phyloP scores from a whole-genome alignment of 2,888 invertebrate species.

The Enoplolaimus lenunculus region DNA sequence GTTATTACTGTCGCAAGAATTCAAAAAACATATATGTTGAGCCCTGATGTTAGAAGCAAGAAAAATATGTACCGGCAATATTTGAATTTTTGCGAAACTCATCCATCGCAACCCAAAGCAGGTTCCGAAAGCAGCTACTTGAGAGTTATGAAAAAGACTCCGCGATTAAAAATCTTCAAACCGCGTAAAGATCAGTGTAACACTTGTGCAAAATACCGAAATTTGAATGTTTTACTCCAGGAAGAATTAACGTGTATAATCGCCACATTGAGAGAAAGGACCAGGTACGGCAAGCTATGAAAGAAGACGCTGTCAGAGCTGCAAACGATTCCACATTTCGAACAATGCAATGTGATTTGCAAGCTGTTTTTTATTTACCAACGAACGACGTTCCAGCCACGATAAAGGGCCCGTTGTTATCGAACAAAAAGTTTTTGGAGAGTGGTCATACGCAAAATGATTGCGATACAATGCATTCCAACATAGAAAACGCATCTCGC shows the following conservation, averaged over 20 bases:
- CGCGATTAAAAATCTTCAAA: background rate
- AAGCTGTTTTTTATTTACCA: slow-evolving; percentile 13
- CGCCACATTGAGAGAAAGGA: slow-evolving; percentile 11
- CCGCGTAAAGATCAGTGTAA: slow-evolving; percentile 16
- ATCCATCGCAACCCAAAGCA: background rate
- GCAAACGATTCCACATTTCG: background rate
- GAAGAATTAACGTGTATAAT: background rate
- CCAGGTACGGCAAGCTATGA: background rate
- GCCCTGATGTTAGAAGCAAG: background rate
- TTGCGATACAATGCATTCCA: slow-evolving; percentile 4
- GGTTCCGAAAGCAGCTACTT: background rate
- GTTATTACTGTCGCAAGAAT: background rate
- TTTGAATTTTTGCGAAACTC: background rate
- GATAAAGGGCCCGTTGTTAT: background rate
- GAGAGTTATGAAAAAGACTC: background rate
- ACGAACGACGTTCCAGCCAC: background rate
- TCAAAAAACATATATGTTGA: slow-evolving; percentile 6
- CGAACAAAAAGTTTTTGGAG: slow-evolving; percentile 19
- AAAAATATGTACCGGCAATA: slow-evolving; percentile 13
- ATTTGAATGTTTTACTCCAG: background rate
- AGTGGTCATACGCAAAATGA: slow-evolving; percentile 17
- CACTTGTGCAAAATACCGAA: background rate
- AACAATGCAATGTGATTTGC: background rate
- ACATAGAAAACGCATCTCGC: background rate
- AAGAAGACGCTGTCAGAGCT: background rate